Evolutionary conservation across 2,888 invertebrate species (phyloP).

Genomic region (Prenolepis imparis): DNA sequence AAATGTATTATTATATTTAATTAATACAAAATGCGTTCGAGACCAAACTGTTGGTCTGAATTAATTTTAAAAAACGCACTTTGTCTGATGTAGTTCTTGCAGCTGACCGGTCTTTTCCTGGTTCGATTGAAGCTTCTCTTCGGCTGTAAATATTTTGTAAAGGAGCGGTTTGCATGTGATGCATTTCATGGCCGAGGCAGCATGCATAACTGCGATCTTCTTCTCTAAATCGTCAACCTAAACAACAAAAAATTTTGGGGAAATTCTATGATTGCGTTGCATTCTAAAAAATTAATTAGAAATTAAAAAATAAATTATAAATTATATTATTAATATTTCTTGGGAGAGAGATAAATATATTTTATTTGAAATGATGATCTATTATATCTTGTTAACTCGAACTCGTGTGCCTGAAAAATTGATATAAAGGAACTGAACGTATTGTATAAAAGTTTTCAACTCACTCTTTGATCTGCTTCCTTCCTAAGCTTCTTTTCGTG

Average conservation of each 20-base stretch:
- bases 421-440: background rate
- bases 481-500: constrained; percentile 89
- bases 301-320: background rate
- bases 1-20: background rate
- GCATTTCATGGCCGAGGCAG: constrained; percentile 90
- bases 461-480: constrained; percentile 90
- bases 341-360: background rate
- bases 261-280: background rate
- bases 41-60: background rate
- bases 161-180: constrained; percentile 90
- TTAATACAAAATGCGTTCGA: background rate
- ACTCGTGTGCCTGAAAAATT: background rate
- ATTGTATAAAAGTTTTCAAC: constrained; percentile 45
- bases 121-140: constrained; percentile 89
- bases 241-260: background rate
- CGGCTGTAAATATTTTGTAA: constrained; percentile 89
- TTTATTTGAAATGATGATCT: background rate
- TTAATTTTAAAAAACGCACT: constrained; percentile 88
- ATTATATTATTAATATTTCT: background rate
- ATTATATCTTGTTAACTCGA: background rate
- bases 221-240: constrained; percentile 91
- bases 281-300: background rate
- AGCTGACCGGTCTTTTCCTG: constrained; percentile 90
- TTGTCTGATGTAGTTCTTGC: constrained; percentile 92
- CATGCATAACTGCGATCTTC: constrained; percentile 90